Base-by-base conservation (phyloP, 2,113 vertebrate species). In the Heterochromis multidens region DNA sequence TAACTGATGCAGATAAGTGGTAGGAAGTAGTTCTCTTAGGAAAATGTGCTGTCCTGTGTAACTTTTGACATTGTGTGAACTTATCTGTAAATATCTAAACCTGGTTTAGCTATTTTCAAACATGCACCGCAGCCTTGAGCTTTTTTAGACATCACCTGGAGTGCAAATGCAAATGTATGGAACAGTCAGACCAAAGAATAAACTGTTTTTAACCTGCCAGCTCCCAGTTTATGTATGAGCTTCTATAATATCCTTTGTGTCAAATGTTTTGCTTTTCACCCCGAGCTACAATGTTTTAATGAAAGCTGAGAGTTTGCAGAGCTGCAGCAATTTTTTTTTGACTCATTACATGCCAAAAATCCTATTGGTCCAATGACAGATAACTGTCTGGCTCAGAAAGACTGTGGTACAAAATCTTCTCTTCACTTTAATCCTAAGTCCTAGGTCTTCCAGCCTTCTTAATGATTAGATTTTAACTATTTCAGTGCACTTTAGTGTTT, bases 381-480 rank as follows among this genome's bases (percentile, higher is more conserved):
- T 21, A 40, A 16, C 7, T 1, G 43, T 70, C 84, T 79, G 33
- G 81, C 82, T 86, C 54, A 72, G 31, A 83, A 33, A 70, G 33
- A 13, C 74, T 61, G 31, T 5, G 12, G 23, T 3, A 5, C 63
- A 83, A 78, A 80, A 84, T 78, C 85, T 65, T 81, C 67, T 67
- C 60, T 83, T 52, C 27, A 19, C 31, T 35, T 70, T 78, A 81
- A 86, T 87, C 84, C 74, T 54, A 77, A 79, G 2, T 88, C 58
- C 27, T 56, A 37, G 1, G 54, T 78, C 52, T 86, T 40, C 17
- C 33, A 63, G 27, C 58, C 4, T 61, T 60, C 21, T 78, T 60
- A 79, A 40, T 23, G 35, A 85, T 6, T 14, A 65, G 57, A 77
- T 65, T 80, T 43, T 21, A 52, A 33, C 77, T 0, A 3, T 82